Base-by-base conservation (phyloP, 92 coral and sea anemone species). In the Porites cylindrica region DNA sequence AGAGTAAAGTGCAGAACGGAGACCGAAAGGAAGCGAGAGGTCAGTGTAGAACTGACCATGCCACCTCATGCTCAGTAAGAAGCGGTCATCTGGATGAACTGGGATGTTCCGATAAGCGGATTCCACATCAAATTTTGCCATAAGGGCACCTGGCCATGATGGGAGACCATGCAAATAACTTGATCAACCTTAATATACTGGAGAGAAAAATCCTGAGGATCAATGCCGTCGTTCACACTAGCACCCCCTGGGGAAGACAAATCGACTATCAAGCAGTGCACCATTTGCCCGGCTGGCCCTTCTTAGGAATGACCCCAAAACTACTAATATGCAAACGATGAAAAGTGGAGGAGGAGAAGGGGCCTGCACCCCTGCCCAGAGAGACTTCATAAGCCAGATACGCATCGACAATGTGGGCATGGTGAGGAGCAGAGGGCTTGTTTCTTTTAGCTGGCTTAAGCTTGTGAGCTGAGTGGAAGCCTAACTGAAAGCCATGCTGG, bases 51-150 rank as follows among this genome's bases (percentile, higher is more conserved):
- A 88, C 11, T 81, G 47, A 5, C 66, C 76, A 18, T 69, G 83
- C 94, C 94, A 91, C 20, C 61, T 52, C 94, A 91, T 83, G 71
- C 86, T 83, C 0, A 91, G 86, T 32, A 88, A 80, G 71, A 10
- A 43, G 6, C 89, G 73, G 54, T 91, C 92, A 11, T 17, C 83
- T 9, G 92, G 94, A 50, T 88, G 89, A 23, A 88, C 77, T 32
- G 91, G 59, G 9, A 91, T 58, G 72, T 76, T 81, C 12, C 91
- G 82, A 50, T 87, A 90, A 21, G 93, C 88, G 1, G 76, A 32
- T n/a, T 72, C 72, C 18, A 86, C 82, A 21, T 80, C 93, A 16
- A 85, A 70, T 59, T 90, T 90, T 10, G 87, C 87, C 53, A 79
- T 70, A 6, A 91, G 82, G 23, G 86, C 85, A 0, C 91, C 91